phyloP scores from a whole-genome alignment of 1,140 invertebrate genomes.

The Procambarus clarkii region DNA sequence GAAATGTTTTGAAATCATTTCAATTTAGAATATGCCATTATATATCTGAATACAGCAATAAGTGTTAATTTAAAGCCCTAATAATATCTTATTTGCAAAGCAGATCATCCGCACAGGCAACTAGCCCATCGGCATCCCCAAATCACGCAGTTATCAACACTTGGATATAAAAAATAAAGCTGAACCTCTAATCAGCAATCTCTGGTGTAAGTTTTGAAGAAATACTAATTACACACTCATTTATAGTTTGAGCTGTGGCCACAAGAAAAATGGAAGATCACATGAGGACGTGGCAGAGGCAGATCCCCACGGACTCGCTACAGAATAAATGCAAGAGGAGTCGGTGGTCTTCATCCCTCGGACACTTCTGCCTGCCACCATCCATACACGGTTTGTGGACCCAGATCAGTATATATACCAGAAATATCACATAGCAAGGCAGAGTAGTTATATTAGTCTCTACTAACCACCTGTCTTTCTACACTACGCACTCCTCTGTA shows the following conservation, averaged over 20 bases:
- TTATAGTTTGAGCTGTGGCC: constrained; percentile 67
- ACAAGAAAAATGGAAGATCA: constrained; percentile 68
- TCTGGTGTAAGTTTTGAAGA: constrained; percentile 56
- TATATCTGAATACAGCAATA: constrained; percentile 15
- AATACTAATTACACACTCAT: constrained; percentile 55
- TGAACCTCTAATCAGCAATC: constrained; percentile 66
- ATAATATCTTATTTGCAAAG: constrained; percentile 43
- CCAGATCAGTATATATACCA: constrained; percentile 62
- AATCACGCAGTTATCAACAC: constrained; percentile 36
- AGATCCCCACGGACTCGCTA: constrained; percentile 30
- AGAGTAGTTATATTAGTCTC: constrained; percentile 68
- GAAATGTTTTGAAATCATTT: constrained; percentile 23
- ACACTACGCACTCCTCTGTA: constrained; percentile 33
- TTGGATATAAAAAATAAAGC: constrained; percentile 59
- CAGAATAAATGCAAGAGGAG: constrained; percentile 22
- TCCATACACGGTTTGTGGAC: constrained; percentile 60
- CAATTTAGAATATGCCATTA: constrained; percentile 15
- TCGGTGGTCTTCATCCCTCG: not conserved
- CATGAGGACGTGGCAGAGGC: constrained; percentile 61
- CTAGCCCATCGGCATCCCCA: constrained; percentile 14
- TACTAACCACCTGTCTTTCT: constrained; percentile 66
- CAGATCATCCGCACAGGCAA: constrained; percentile 54
- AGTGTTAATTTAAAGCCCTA: constrained; percentile 23
- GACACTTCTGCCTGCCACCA: constrained; percentile 33
- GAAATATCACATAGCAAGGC: constrained; percentile 70